phyloP scores from a whole-genome alignment of 2,888 invertebrate species.

The Miltochrista miniata region DNA sequence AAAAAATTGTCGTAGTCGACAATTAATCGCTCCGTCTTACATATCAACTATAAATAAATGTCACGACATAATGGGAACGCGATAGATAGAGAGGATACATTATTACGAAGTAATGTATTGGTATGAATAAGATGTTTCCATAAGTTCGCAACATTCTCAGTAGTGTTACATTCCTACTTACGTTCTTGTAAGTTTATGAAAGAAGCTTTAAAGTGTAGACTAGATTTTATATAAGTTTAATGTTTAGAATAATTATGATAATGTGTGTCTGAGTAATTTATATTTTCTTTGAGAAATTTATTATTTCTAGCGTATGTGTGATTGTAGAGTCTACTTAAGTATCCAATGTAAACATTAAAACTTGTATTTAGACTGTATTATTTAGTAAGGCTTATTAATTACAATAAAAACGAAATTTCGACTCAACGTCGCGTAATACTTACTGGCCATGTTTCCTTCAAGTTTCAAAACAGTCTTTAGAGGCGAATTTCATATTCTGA shows the following conservation, averaged over 20 bases:
- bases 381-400: neutral
- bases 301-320: slow-evolving; percentile 37
- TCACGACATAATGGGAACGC: too few relatives aligned
- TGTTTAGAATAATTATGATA: slow-evolving; percentile 42
- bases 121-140: too few relatives aligned
- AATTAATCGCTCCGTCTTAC: too few relatives aligned
- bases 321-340: slow-evolving; percentile 12
- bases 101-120: neutral
- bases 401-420: neutral
- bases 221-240: slow-evolving; percentile 46
- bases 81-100: too few relatives aligned
- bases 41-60: too few relatives aligned
- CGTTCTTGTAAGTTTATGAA: slow-evolving; percentile 62
- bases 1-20: too few relatives aligned
- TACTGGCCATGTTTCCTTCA: neutral
- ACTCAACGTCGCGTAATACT: neutral
- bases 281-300: slow-evolving; percentile 30
- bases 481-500: too few relatives aligned
- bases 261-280: slow-evolving; percentile 55
- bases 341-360: slow-evolving; percentile 12
- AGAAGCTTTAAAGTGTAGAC: slow-evolving; percentile 75
- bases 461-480: too few relatives aligned
- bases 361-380: slow-evolving; percentile 25
- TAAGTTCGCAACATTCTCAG: slow-evolving; percentile 15
- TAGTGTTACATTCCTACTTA: slow-evolving; percentile 48